Evolutionary conservation across 2,113 vertebrate genomes (phyloP), one percentile per base, ranked within the genome.

Genomic region (Nothocercus julius): DNA sequence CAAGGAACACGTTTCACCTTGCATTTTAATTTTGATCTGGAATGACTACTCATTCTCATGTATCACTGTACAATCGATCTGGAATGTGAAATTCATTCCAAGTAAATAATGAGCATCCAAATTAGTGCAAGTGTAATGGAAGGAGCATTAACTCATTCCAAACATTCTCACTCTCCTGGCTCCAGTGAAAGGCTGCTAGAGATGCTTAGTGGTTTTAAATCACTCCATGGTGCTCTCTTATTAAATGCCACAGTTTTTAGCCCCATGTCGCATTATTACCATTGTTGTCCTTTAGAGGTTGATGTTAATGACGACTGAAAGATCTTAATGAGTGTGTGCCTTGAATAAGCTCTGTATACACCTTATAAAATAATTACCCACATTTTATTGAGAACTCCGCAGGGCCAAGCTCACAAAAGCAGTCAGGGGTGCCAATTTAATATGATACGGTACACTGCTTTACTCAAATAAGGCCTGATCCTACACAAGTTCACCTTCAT

Each of bases 261-360:
- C 83, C 80, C 82, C 54, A 75, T 40, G 44, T 38, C 0, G 4
- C 74, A 89, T 80, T 95, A 87, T 82, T 95, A 76, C 86, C 58
- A 87, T 63, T 95, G 96, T 54, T 96, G 94, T 95, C 83, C 88
- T 96, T 96, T 89, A 90, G 88, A 83, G 74, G 78, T 42, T 94
- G 93, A 89, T 87, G 95, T 69, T 96, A 96, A 95, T 89, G 92
- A 82, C 0, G 4, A 94, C 92, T 92, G 94, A 94, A 95, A 86
- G 74, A 90, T 40, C 86, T 90, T 95, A 97, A 95, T 87, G 88
- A 97, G 90, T 92, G 73, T 77, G 83, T 93, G 88, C 81, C 95
- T 90, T 70, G 86, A 86, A 95, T 92, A 93, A 95, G 86, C 66
- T 96, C 90, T 89, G 94, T 74, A 85, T 54, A 80, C 62, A 89